Conservation (phyloP, 2,797 vertebrate genomes). For the Molothrus aeneus region DNA sequence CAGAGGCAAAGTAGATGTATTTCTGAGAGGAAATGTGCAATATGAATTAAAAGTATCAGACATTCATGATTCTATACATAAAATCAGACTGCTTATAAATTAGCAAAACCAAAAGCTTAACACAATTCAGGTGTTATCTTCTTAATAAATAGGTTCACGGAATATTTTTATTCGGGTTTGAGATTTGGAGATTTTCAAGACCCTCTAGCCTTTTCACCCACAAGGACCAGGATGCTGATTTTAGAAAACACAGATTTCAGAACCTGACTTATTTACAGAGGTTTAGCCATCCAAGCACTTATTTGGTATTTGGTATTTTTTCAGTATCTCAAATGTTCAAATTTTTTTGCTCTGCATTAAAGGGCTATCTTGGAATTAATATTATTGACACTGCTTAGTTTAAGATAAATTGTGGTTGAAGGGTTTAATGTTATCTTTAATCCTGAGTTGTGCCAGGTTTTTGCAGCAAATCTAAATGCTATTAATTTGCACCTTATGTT, state of each 20-base stretch:
- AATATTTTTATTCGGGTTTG: background rate
- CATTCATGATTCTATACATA: background rate
- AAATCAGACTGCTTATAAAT: background rate
- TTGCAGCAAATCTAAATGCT: background rate
- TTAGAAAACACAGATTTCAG: background rate
- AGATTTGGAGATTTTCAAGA: background rate
- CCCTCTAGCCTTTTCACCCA: background rate
- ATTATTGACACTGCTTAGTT: background rate
- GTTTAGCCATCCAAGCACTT: background rate
- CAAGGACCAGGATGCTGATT: background rate
- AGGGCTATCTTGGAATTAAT: background rate
- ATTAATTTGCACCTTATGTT: background rate
- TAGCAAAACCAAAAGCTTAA: background rate
- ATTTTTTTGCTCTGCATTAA: background rate
- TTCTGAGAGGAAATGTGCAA: background rate
- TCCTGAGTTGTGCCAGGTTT: background rate
- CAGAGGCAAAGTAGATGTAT: background rate
- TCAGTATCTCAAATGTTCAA: background rate
- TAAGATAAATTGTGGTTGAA: background rate
- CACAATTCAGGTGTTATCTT: background rate
- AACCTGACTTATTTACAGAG: background rate
- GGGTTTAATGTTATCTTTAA: background rate
- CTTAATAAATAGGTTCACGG: background rate
- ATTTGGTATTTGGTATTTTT: background rate
- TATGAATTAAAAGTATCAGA: background rate